Conservation (phyloP, 23 tunicate species). For the Oikopleura dioica region DNA sequence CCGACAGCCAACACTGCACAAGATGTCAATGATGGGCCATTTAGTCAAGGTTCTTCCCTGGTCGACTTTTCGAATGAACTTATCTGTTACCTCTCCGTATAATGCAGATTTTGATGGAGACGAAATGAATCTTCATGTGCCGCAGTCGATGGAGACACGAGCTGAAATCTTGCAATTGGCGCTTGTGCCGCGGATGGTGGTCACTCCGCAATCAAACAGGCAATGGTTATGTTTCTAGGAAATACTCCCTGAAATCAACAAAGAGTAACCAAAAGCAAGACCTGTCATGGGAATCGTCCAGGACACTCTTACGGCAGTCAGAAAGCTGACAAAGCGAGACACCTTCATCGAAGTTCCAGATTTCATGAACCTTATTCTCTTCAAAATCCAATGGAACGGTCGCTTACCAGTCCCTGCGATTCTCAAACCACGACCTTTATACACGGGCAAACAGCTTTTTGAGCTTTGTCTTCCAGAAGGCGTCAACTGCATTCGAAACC, state of each 20-base stretch:
- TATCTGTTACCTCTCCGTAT: conserved; percentile 96
- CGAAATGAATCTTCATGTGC: conserved; percentile 95
- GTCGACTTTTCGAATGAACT: conserved; percentile 92
- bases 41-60: conserved; percentile 84
- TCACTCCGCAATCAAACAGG: conserved; percentile 90
- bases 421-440: conserved; percentile 89
- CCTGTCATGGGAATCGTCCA: conserved; percentile 99
- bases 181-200: conserved; percentile 69
- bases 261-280: no score
- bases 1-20: conserved; percentile 96
- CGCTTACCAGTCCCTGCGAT: conserved; percentile 78
- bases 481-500: conserved; percentile 80
- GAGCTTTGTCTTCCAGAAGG: conserved; percentile 79
- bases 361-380: conserved; percentile 90
- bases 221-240: no score
- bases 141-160: conserved; percentile 93
- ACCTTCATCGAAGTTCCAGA: conserved; percentile 53
- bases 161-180: conserved; percentile 95
- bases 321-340: conserved; percentile 96
- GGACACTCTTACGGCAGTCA: conserved; percentile 90
- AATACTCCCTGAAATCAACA: no score
- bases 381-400: conserved; percentile 78
- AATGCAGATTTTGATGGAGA: conserved; percentile 99
- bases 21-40: conserved; percentile 99
- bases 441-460: conserved; percentile 95